These are phyloP conservation scores for Mormyrus proboscirostris DNA, from an alignment of 2,797 vertebrate genomes.

Conservation along the genomic window DNA sequence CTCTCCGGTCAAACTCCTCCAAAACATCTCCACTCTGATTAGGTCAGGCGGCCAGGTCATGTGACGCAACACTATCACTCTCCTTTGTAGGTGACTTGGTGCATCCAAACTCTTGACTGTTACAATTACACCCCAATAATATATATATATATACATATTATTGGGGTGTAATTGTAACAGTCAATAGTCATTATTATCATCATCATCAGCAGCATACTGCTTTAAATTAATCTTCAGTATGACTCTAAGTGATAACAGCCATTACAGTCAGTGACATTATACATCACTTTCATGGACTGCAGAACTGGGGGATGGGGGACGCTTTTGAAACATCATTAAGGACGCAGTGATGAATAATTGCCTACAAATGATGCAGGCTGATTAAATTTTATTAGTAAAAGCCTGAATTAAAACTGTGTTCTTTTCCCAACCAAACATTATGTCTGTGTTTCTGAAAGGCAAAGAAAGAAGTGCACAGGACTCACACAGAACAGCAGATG, in stretches of 20 bases:
- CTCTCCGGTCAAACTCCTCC: not conserved
- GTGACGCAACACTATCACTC: not conserved
- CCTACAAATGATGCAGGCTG: not conserved
- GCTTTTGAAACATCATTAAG: not conserved
- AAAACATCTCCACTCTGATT: not conserved
- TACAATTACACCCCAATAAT: not conserved
- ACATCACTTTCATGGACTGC: not conserved
- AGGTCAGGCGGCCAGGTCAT: not conserved
- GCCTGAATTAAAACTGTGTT: too few species aligned
- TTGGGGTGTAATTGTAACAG: too few species aligned
- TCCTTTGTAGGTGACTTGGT: not conserved
- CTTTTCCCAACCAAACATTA: not conserved
- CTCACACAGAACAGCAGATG: not conserved
- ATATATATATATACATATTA: too few species aligned
- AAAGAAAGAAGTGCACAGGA: not conserved
- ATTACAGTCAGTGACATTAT: not conserved
- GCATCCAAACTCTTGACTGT: not conserved
- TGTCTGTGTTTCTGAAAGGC: not conserved
- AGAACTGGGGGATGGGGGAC: not conserved
- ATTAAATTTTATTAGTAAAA: too few species aligned
- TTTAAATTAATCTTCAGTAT: not conserved
- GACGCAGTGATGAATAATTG: not conserved
- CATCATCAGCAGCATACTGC: not conserved
- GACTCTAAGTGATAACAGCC: not conserved
- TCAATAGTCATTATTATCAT: not conserved